A percentile compares a stretch with the other conserved stretches of the same genome.
phyloP scores from a whole-genome alignment of 1,140 invertebrate species.

The Spodoptera litura region DNA sequence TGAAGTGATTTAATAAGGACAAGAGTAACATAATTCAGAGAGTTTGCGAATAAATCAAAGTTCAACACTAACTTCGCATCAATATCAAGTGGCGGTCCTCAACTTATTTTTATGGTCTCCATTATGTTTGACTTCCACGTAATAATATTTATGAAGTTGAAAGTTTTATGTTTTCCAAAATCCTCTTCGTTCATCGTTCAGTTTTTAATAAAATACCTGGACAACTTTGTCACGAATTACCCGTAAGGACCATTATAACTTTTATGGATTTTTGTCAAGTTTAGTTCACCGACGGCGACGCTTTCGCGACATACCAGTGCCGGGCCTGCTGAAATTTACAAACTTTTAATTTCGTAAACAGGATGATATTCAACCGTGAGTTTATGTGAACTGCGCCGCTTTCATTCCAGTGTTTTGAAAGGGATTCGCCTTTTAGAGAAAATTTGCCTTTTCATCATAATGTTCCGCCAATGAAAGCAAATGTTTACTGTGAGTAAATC shows the following conservation, averaged over 20 bases:
- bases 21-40: slow-evolving; percentile 32
- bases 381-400: neutral
- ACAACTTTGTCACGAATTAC: slow-evolving; percentile 34
- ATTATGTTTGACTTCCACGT: slow-evolving; percentile 26
- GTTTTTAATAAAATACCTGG: slow-evolving; percentile 30
- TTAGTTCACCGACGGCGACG: neutral
- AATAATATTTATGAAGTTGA: slow-evolving; percentile 32
- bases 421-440: too few species aligned
- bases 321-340: neutral
- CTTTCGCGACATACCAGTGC: slow-evolving; percentile 10
- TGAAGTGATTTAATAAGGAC: slow-evolving; percentile 45
- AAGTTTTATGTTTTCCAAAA: slow-evolving; percentile 24
- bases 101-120: slow-evolving; percentile 34
- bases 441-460: too few species aligned
- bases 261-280: slow-evolving; percentile 33
- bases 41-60: slow-evolving; percentile 37
- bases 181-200: slow-evolving; percentile 2
- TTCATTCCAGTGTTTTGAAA: neutral
- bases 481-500: too few species aligned
- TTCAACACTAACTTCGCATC: slow-evolving; percentile 28
- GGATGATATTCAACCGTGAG: neutral
- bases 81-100: slow-evolving; percentile 24
- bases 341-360: neutral
- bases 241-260: slow-evolving; percentile 28
- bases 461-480: too few species aligned